A percentile compares a stretch with the other conserved stretches of the same genome.
Evolutionary conservation across 2,797 vertebrate species (phyloP).

Genomic region (Chrysocyon brachyurus): DNA sequence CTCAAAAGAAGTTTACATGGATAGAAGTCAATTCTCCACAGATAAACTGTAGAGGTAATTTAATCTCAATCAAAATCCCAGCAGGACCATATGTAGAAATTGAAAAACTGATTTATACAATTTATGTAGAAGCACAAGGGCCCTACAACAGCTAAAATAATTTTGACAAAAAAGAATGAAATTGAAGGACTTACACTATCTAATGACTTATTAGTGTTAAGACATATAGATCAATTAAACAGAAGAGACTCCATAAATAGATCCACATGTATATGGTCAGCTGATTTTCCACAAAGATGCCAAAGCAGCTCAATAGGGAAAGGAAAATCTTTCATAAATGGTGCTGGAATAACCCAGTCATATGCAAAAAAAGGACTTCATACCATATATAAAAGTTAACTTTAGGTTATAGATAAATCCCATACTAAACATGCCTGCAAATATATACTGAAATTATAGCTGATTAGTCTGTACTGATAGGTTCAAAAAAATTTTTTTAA

Average conservation of each 20-base stretch:
- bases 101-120: background rate
- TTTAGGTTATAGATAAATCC: background rate
- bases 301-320: background rate
- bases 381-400: background rate
- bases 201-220: background rate
- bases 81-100: background rate
- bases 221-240: background rate
- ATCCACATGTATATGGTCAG: background rate
- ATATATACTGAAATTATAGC: background rate
- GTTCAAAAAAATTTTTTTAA: background rate
- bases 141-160: background rate
- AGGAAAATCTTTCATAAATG: background rate
- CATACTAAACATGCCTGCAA: background rate
- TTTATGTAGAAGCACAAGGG: background rate
- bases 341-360: background rate
- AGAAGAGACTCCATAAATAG: background rate
- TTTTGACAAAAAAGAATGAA: background rate
- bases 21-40: background rate
- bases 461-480: background rate
- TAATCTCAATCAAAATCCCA: background rate
- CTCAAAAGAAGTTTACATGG: background rate
- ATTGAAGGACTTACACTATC: background rate
- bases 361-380: background rate
- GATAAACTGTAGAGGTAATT: background rate
- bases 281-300: background rate